A percentile compares a stretch with the other conserved stretches of the same genome.
These are phyloP conservation scores for Tokudaia muenninki DNA, from an alignment of 2,797 vertebrate genomes.

Conservation along the genomic window DNA sequence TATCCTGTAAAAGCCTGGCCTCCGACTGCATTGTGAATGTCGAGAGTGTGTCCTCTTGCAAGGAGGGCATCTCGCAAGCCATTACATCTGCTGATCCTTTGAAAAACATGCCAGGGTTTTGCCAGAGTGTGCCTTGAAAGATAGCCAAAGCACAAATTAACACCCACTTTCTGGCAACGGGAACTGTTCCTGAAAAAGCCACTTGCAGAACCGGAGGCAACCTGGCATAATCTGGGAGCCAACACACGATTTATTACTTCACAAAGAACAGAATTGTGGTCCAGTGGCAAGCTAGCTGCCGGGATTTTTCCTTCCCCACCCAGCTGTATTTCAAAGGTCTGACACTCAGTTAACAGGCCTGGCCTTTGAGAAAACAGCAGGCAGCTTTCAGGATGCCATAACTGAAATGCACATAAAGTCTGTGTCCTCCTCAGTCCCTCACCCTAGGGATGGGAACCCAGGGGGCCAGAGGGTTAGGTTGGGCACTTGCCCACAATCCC, in stretches of 20 bases:
- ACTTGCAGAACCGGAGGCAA: conserved; percentile 67
- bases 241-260: conserved; percentile 77
- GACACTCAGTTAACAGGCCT: conserved; percentile 71
- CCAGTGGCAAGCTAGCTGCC: conserved; percentile 41
- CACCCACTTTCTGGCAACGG: conserved; percentile 55
- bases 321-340: conserved; percentile 77
- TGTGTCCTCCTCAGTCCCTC: neutral
- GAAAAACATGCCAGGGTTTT: conserved; percentile 50
- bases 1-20: neutral
- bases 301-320: conserved; percentile 69
- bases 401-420: neutral
- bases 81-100: conserved; percentile 61
- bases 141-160: conserved; percentile 72
- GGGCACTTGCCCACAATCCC: neutral
- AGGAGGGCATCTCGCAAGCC: neutral
- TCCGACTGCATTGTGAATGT: neutral
- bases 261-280: conserved; percentile 64
- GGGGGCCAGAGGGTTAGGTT: neutral
- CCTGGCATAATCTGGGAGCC: conserved; percentile 60
- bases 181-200: conserved; percentile 71
- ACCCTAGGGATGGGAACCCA: neutral
- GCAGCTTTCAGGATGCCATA: neutral
- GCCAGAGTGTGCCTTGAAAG: conserved; percentile 71
- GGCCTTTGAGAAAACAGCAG: conserved; percentile 63
- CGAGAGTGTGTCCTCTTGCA: neutral